phyloP scores from a whole-genome alignment of 2,113 vertebrate species.

The Anhinga rufa region DNA sequence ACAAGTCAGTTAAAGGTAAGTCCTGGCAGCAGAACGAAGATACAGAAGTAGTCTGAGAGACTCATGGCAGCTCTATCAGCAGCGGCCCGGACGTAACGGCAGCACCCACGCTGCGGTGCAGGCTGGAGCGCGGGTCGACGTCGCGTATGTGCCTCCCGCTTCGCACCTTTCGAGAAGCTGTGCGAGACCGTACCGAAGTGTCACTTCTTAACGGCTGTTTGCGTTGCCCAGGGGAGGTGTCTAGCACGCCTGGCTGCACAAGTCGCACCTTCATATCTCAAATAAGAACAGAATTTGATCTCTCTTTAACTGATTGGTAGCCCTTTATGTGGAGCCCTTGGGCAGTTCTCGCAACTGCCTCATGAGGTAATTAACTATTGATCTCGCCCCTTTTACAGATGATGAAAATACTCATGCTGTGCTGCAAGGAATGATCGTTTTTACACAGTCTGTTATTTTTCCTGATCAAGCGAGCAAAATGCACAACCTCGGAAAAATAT shows the following conservation, averaged over 20 bases:
- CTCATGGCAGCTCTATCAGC: accelerated
- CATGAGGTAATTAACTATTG: constrained; percentile 5
- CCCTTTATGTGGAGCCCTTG: not conserved
- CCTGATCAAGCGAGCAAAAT: not conserved
- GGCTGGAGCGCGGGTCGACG: not conserved
- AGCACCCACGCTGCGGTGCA: accelerated
- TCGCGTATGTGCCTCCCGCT: accelerated
- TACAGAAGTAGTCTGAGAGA: not conserved
- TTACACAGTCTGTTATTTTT: not conserved
- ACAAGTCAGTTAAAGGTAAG: not conserved
- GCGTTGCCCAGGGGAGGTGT: not conserved
- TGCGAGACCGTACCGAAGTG: not conserved
- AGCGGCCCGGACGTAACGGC: not conserved
- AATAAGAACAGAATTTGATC: not conserved
- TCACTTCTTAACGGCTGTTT: not conserved
- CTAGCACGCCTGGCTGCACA: not conserved
- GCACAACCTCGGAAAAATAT: not conserved
- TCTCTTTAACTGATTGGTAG: not conserved
- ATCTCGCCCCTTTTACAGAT: not conserved
- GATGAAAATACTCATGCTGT: not conserved
- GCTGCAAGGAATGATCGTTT: not conserved
- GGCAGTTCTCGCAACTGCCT: not conserved
- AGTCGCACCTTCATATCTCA: not conserved
- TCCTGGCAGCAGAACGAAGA: not conserved
- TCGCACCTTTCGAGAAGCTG: not conserved